A percentile compares a stretch with the other conserved stretches of the same genome.
These are phyloP conservation scores for Paragorgia papillata DNA, from an alignment of 92 coral and sea anemone genomes.

Conservation along the genomic window DNA sequence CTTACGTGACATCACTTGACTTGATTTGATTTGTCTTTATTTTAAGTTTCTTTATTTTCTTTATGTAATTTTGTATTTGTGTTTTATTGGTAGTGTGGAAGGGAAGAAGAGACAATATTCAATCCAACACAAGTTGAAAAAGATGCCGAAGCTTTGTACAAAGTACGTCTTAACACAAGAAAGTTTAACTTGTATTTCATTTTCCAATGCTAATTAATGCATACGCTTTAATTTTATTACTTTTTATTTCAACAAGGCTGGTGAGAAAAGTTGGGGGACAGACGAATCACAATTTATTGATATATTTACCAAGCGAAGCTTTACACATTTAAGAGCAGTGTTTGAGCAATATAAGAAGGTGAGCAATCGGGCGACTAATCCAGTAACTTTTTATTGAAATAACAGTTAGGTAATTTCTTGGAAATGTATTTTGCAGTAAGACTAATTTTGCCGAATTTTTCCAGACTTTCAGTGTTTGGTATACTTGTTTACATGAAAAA, in stretches of 20 bases:
- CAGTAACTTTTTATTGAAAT: too few relatives aligned
- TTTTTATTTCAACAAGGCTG: constrained; percentile 6
- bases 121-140: neutral
- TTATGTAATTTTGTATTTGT: neutral
- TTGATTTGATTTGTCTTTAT: too few relatives aligned
- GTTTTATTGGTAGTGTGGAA: constrained; percentile 14
- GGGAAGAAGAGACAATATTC: neutral
- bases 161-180: neutral
- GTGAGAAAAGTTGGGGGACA: constrained; percentile 31
- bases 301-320: constrained; percentile 27
- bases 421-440: too few relatives aligned
- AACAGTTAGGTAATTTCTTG: too few relatives aligned
- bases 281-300: constrained; percentile 25
- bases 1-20: too few relatives aligned
- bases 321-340: constrained; percentile 33
- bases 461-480: too few relatives aligned
- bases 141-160: constrained; percentile 18
- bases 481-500: too few relatives aligned
- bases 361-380: neutral
- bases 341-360: constrained; percentile 33
- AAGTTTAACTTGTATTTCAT: neutral
- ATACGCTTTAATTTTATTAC: too few relatives aligned
- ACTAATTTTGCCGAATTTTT: too few relatives aligned
- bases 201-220: too few relatives aligned
- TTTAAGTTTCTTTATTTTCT: neutral